A percentile compares a stretch with the other conserved stretches of the same genome.
phyloP scores from a whole-genome alignment of 2,888 invertebrate genomes.

The Xylocampa areola region DNA sequence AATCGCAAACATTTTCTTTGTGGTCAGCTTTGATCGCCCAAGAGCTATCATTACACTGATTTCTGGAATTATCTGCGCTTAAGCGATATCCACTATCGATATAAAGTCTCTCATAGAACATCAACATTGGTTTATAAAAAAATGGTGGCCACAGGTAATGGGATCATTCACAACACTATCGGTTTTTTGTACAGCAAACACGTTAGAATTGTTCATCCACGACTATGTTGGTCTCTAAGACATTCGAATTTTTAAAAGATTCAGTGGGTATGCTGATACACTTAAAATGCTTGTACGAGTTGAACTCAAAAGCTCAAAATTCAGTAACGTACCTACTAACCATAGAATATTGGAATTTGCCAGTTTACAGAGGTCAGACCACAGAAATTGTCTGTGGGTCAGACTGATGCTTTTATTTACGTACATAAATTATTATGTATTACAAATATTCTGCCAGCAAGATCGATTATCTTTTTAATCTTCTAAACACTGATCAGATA shows the following conservation, averaged over 20 bases:
- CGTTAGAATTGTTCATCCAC: background rate
- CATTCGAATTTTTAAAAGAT: no score
- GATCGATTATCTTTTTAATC: slow-evolving; percentile 27
- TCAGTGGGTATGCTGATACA: no score
- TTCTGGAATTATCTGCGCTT: slow-evolving; percentile 51
- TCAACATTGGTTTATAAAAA: slow-evolving; percentile 42
- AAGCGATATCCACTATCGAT: slow-evolving; percentile 45
- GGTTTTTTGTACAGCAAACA: background rate
- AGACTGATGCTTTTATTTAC: no score
- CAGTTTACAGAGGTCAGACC: no score
- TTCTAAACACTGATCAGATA: slow-evolving; percentile 32
- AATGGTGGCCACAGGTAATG: slow-evolving; percentile 25
- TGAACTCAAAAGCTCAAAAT: no score
- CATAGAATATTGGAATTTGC: no score
- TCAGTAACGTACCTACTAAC: no score
- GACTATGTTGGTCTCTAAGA: background rate
- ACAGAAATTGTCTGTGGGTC: no score
- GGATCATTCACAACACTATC: slow-evolving; percentile 3
- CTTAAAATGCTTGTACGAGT: no score
- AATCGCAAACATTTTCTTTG: slow-evolving; percentile 63
- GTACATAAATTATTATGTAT: background rate
- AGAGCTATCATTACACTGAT: slow-evolving; percentile 60
- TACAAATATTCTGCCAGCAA: slow-evolving; percentile 5
- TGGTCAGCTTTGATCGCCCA: slow-evolving; percentile 60
- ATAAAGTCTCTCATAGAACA: slow-evolving; percentile 28